phyloP scores from a whole-genome alignment of 2,113 vertebrate genomes.

The Condylura cristata region DNA sequence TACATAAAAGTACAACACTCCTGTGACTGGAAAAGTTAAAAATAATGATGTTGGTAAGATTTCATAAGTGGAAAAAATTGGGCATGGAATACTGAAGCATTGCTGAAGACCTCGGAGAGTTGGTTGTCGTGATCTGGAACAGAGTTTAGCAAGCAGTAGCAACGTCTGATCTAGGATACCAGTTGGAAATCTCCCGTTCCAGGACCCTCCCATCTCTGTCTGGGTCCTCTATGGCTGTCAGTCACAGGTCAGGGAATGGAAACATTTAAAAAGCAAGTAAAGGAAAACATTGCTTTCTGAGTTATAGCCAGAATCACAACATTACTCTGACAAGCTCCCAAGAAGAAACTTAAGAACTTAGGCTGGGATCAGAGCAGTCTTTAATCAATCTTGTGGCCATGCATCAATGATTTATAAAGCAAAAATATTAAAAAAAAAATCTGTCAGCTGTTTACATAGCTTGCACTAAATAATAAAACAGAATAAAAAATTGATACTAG shows the following conservation, averaged over 20 bases:
- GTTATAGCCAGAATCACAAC: not conserved
- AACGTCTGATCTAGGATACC: not conserved
- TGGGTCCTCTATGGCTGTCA: not conserved
- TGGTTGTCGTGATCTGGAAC: not conserved
- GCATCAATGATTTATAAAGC: not conserved
- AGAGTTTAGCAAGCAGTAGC: not conserved
- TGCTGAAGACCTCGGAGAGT: not conserved
- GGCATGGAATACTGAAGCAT: not conserved
- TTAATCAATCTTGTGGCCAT: not conserved
- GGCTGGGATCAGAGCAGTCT: not conserved
- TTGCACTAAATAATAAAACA: not conserved
- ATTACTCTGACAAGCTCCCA: not conserved
- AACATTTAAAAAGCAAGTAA: not conserved
- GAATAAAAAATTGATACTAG: not conserved
- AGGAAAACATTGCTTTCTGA: not conserved
- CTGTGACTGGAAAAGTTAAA: not conserved
- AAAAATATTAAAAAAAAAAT: not conserved
- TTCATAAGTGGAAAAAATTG: slow-evolving; percentile 3
- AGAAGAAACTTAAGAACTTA: not conserved
- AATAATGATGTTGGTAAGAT: not conserved
- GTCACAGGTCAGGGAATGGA: not conserved
- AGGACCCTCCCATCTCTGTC: not conserved
- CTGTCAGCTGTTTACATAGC: not conserved
- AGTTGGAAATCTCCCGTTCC: not conserved
- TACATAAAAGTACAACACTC: not conserved